Evolutionary conservation across 2,797 vertebrate species (phyloP).

Genomic region (Rhinophrynus dorsalis): DNA sequence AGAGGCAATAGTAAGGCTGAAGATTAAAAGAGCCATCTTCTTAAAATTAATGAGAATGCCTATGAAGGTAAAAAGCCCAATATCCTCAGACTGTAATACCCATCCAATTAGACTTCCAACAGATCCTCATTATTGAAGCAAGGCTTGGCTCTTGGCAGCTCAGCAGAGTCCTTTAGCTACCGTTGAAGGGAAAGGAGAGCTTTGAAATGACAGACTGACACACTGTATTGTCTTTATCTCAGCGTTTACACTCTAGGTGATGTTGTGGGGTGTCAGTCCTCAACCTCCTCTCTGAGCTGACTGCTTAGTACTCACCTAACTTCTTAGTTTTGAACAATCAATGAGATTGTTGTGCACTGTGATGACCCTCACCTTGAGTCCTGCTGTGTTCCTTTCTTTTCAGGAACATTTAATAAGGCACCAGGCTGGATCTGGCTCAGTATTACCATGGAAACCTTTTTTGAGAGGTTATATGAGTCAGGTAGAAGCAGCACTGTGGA

Average conservation of each 20-base stretch:
- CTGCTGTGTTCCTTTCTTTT: conserved; percentile 50
- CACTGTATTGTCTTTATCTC: conserved; percentile 48
- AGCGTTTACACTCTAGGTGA: conserved; percentile 29
- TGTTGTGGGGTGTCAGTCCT: not conserved
- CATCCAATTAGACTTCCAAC: conserved; percentile 62
- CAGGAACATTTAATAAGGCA: conserved; percentile 67
- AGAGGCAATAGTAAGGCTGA: conserved; percentile 3
- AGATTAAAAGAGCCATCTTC: conserved; percentile 53
- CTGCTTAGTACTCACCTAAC: not conserved
- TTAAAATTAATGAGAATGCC: conserved; percentile 56
- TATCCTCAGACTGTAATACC: conserved; percentile 52
- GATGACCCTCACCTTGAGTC: conserved; percentile 25
- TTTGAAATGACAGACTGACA: conserved; percentile 59
- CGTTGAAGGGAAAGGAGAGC: conserved; percentile 51
- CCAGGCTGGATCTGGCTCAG: conserved; percentile 55
- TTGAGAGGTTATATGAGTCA: conserved; percentile 68
- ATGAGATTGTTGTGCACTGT: not conserved
- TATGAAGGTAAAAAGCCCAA: conserved; percentile 51
- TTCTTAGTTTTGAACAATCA: conserved; percentile 19
- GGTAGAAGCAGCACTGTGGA: conserved; percentile 64
- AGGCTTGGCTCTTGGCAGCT: conserved; percentile 57
- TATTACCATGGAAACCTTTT: conserved; percentile 74
- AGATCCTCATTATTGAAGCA: conserved; percentile 55
- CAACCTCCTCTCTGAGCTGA: not conserved
- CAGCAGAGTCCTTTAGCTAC: conserved; percentile 42